Evolutionary conservation across 2,888 invertebrate genomes (phyloP), one percentile per base, ranked within the genome.

Genomic region (Polyommatus iphigenia): DNA sequence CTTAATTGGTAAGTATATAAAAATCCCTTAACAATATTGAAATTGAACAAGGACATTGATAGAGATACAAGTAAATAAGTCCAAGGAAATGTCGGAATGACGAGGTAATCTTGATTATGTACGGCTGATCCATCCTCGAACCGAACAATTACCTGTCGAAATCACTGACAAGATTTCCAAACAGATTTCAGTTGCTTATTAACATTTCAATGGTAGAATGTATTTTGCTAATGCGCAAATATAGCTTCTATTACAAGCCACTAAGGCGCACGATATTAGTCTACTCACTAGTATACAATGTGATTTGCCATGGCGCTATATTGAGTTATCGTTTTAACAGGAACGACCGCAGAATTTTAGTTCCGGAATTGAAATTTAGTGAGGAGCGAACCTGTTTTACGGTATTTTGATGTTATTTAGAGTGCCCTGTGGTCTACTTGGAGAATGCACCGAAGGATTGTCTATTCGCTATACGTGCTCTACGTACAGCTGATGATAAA

Each of bases 121-220:
- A 75, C 24, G 54, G 75, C 50, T 54, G 20, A 75, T 75, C 18
- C 54, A 71, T 73, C 73, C 71, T 76, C 59, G n/a, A 77, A 77
- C 67, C 41, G 76, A 79, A 82, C 81, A 81, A 82, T 81, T 81
- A 80, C 79, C 79, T 78, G 78, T 80, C 79, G 79, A 78, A 76
- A 71, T 62, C 79, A 78, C 79, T 73, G 78, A 80, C 80, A 80
- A 80, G 79, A 80, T 82, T 84, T 83, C 78, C 78, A 80, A 80
- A 82, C 79, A 81, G 79, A 80, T 80, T 83, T 83, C 82, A 82
- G 80, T 81, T 79, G 79, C 75, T 81, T 80, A 85, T 84, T 84
- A 83, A 80, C 85, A 85, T 85, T 79, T 82, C 82, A 84, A 85
- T 83, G 77, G 78, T 75, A 78, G 79, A 79, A 80, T n/a, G 62